A percentile compares a stretch with the other conserved stretches of the same genome.
These are phyloP conservation scores for Calyptomena viridis DNA, from an alignment of 2,113 vertebrate species.

Conservation along the genomic window DNA sequence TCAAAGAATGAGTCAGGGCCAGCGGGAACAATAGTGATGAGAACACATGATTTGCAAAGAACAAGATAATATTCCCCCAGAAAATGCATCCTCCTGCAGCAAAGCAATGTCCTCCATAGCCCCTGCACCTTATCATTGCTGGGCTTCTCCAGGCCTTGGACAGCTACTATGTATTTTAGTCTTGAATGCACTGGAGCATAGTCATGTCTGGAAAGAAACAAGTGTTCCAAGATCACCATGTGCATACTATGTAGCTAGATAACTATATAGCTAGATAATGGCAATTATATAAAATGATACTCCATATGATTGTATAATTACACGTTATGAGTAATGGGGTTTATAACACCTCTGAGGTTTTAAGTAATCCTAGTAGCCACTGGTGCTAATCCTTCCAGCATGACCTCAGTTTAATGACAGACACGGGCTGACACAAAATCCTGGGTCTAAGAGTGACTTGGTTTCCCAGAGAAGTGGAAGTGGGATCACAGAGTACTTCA, in stretches of 20 bases:
- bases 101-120: not conserved
- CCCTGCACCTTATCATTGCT: not conserved
- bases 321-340: not conserved
- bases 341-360: not conserved
- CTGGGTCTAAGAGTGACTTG: fast-evolving
- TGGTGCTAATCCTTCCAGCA: fast-evolving
- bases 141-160: not conserved
- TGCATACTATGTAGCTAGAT: not conserved
- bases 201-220: not conserved
- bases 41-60: not conserved
- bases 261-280: not conserved
- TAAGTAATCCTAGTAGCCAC: not conserved
- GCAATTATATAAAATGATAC: not conserved
- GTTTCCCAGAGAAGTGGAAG: not conserved
- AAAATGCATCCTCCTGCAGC: not conserved
- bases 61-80: not conserved
- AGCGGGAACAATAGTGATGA: not conserved
- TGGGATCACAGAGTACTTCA: not conserved
- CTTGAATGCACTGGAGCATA: not conserved
- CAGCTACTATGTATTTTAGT: not conserved
- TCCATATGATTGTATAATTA: not conserved
- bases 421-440: not conserved
- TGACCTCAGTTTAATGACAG: not conserved
- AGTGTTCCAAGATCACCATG: not conserved
- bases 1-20: not conserved